phyloP scores from a whole-genome alignment of 2,113 vertebrate species.

The Mobula hypostoma region DNA sequence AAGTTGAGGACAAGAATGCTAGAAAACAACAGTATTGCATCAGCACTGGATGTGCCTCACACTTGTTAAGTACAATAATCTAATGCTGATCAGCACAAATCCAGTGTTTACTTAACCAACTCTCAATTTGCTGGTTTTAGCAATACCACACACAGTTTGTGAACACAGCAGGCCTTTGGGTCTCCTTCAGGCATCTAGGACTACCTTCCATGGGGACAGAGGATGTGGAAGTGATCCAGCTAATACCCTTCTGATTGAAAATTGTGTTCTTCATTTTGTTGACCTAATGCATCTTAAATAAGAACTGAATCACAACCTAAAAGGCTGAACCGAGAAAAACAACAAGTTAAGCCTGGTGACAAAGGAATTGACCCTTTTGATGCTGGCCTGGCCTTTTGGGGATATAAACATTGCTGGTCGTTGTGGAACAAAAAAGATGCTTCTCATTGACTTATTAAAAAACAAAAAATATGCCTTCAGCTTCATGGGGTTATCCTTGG shows the following conservation, averaged over 20 bases:
- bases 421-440: not conserved
- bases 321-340: not conserved
- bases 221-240: not conserved
- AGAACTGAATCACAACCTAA: not conserved
- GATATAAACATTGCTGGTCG: not conserved
- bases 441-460: not conserved
- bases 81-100: constrained; percentile 5
- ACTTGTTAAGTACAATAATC: not conserved
- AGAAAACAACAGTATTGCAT: not conserved
- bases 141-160: not conserved
- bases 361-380: not conserved
- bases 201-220: not conserved
- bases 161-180: not conserved
- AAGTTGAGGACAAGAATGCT: not conserved
- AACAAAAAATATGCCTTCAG: not conserved
- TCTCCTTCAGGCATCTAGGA: too few species aligned
- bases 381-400: constrained; percentile 5
- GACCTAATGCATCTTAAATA: constrained; percentile 24
- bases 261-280: constrained; percentile 20
- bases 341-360: constrained; percentile 31
- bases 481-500: not conserved
- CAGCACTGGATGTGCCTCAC: not conserved
- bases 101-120: constrained; percentile 13
- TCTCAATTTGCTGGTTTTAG: not conserved
- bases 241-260: constrained; percentile 30